These are phyloP conservation scores for Chalcis sispes DNA, from an alignment of 2,888 invertebrate species.

Conservation along the genomic window DNA sequence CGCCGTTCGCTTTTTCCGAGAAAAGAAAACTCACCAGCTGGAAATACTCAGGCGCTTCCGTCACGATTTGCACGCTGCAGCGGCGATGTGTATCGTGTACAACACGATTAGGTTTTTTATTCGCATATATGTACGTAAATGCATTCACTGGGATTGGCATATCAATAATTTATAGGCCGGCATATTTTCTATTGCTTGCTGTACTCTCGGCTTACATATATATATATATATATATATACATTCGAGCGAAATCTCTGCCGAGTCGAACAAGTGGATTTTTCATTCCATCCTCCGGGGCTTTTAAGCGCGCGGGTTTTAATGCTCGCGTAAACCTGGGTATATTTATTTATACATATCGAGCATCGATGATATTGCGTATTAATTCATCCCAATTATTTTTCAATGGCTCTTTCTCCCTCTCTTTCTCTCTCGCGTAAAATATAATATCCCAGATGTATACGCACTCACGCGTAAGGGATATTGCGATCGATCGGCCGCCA, in stretches of 20 bases:
- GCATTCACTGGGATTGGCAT: conserved; percentile 23
- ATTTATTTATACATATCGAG: background rate
- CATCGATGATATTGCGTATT: conserved; percentile 31
- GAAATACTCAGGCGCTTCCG: conserved; percentile 29
- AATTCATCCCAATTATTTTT: conserved; percentile 27
- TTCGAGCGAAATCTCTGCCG: background rate
- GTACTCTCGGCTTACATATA: background rate
- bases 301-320: too few species aligned
- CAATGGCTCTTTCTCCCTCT: background rate
- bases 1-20: conserved; percentile 13
- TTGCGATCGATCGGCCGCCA: conserved; percentile 45
- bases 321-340: too few species aligned
- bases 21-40: conserved; percentile 46
- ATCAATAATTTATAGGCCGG: conserved; percentile 45
- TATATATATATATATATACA: too few species aligned
- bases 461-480: background rate
- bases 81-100: too few species aligned
- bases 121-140: background rate
- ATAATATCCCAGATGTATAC: background rate
- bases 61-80: background rate
- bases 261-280: background rate
- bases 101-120: too few species aligned
- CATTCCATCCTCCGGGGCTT: conserved; percentile 20
- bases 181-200: background rate
- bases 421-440: background rate